Conservation (phyloP, 2,888 invertebrate species). For the Sphaerophoria taeniata region DNA sequence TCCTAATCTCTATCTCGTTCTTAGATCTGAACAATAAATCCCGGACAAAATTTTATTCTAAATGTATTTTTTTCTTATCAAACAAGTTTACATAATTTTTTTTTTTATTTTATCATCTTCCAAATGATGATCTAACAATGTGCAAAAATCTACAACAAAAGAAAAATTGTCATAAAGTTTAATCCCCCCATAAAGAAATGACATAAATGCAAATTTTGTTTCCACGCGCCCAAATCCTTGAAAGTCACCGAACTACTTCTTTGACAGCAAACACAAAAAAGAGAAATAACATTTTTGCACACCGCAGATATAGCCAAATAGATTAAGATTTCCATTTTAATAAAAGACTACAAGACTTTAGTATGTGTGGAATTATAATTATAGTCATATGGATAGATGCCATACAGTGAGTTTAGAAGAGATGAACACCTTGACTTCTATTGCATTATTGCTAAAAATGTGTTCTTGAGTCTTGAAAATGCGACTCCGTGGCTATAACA, state of each 20-base stretch:
- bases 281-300: conserved; percentile 7
- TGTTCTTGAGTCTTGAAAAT: conserved; percentile 59
- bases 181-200: neutral
- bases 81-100: no score
- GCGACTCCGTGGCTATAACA: conserved; percentile 13
- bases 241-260: neutral
- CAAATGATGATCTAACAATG: neutral
- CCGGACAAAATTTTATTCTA: no score
- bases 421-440: conserved; percentile 74
- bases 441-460: conserved; percentile 53
- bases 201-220: conserved; percentile 14
- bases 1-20: no score
- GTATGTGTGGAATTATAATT: conserved; percentile 23
- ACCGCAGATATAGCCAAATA: conserved; percentile 7
- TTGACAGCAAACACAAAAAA: neutral
- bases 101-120: neutral
- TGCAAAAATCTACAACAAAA: neutral
- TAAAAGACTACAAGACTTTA: neutral
- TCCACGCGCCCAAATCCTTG: conserved; percentile 34
- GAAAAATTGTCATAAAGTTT: neutral
- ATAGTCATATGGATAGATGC: neutral
- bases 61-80: no score
- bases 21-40: no score
- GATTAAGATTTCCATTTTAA: neutral
- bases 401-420: conserved; percentile 45